phyloP scores from a whole-genome alignment of 2,888 invertebrate genomes.

The Strigamia transsilvanica region DNA sequence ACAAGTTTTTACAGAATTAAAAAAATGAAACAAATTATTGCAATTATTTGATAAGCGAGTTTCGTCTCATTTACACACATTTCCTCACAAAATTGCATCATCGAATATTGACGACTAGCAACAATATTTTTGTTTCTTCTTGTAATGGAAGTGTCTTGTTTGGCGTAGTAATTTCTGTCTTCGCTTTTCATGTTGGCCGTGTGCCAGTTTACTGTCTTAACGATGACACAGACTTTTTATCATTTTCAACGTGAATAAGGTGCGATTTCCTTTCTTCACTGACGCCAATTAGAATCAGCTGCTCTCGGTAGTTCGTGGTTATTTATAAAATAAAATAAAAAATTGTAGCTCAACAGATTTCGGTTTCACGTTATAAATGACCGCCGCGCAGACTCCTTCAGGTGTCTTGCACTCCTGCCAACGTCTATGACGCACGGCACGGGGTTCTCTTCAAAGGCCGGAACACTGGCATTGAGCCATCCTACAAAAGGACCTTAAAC shows the following conservation, averaged over 20 bases:
- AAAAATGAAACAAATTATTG: neutral
- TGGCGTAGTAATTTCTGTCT: neutral
- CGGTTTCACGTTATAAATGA: constrained; percentile 21
- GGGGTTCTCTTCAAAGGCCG: constrained; percentile 30
- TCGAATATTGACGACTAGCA: no score
- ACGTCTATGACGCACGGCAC: constrained; percentile 14
- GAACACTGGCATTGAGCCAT: constrained; percentile 15
- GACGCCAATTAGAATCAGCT: constrained; percentile 21
- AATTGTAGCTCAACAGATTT: neutral
- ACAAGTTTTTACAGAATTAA: constrained; percentile 20
- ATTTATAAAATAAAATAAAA: neutral
- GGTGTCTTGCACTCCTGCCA: constrained; percentile 26
- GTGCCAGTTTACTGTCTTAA: neutral
- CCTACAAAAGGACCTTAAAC: constrained; percentile 9
- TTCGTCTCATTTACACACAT: neutral
- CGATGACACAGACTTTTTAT: neutral
- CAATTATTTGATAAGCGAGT: constrained; percentile 12
- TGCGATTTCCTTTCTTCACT: neutral
- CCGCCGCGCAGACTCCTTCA: constrained; percentile 30
- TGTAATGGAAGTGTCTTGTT: neutral
- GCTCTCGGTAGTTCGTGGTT: neutral
- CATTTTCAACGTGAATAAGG: neutral
- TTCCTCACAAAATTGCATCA: neutral
- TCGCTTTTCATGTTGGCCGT: neutral
- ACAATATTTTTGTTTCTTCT: neutral